Conservation (phyloP, 1,140 invertebrate species). For the Campodea augens region DNA sequence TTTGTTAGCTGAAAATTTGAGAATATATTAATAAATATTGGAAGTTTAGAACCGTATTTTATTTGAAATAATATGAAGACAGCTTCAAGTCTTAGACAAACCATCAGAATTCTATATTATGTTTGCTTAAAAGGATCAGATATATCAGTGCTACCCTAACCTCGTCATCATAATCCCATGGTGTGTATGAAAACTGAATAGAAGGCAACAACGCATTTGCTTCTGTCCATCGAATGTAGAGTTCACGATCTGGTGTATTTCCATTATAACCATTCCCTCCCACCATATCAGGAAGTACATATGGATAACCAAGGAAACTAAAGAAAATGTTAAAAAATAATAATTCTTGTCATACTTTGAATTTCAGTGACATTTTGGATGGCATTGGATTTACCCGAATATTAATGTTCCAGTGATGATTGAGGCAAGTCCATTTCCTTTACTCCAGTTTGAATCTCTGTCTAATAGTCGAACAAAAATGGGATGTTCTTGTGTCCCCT, state of each 20-base stretch:
- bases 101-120: too few species aligned
- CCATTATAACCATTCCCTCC: slow-evolving; percentile 61
- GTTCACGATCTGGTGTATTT: slow-evolving; percentile 37
- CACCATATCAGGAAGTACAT: slow-evolving; percentile 78
- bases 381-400: too few species aligned
- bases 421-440: slow-evolving; percentile 52
- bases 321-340: too few species aligned
- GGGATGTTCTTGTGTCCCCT: slow-evolving; percentile 48
- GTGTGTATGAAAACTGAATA: slow-evolving; percentile 70
- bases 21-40: too few species aligned
- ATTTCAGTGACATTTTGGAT: too few species aligned
- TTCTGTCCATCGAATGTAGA: slow-evolving; percentile 82
- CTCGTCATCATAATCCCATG: slow-evolving; percentile 67
- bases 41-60: too few species aligned
- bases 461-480: slow-evolving; percentile 78
- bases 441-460: slow-evolving; percentile 56
- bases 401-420: slow-evolving; percentile 59
- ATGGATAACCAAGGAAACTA: slow-evolving; percentile 65
- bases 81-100: too few species aligned
- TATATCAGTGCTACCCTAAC: slow-evolving; percentile 15
- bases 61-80: too few species aligned
- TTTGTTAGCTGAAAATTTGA: too few species aligned
- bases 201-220: slow-evolving; percentile 67
- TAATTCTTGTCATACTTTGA: too few species aligned
- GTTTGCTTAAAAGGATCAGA: too few species aligned